Base-by-base conservation (phyloP, 2,888 invertebrate genomes). In the Ecliptopera silaceata region DNA sequence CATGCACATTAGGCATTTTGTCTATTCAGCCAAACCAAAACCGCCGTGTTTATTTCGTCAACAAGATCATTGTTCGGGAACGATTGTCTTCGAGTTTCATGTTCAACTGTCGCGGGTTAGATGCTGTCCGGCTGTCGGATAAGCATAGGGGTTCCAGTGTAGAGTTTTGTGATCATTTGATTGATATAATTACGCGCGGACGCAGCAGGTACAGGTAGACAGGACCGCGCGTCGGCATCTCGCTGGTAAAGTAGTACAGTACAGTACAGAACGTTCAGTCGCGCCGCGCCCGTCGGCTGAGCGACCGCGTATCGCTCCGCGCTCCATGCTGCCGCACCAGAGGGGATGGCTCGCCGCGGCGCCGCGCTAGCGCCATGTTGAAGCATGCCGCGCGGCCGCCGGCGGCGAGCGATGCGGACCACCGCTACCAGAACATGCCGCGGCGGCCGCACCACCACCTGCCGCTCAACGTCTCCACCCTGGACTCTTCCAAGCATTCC, bases 361-460 rank as follows among this genome's bases (percentile, higher is more conserved):
- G 83, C 82, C 79, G 83, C 82, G 80, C 83, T 82, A 81, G 79
- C 85, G 88, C 81, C 86, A 95, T 95, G 95, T 93, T 95, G 93
- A 95, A 95, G 89, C 95, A 95, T 91, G 94, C 95, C 82, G 92
- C 91, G 89, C 89, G 90, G 89, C 89, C 89, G 88, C 88, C 89
- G 79, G 84, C 88, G 86, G 88, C 86, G 69, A 87, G 80, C 80
- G 89, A 88, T 88, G 88, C 83, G 77, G 92, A 92, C 74, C 90
- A 87, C 77, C 88, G 91, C 70, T 91, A 92, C 83, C 92, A 91
- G 79, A 91, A 91, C 79, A 91, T 91, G 87, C 91, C 91, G 80
- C 89, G 92, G 86, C 91, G 91, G 87, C 91, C 91, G 87, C 91
- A 90, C 83, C 91, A 91, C 76, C 93, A 93, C 71, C 93, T 94